These are phyloP conservation scores for Opisthograptis luteolata DNA, from an alignment of 2,888 invertebrate species.

Conservation along the genomic window DNA sequence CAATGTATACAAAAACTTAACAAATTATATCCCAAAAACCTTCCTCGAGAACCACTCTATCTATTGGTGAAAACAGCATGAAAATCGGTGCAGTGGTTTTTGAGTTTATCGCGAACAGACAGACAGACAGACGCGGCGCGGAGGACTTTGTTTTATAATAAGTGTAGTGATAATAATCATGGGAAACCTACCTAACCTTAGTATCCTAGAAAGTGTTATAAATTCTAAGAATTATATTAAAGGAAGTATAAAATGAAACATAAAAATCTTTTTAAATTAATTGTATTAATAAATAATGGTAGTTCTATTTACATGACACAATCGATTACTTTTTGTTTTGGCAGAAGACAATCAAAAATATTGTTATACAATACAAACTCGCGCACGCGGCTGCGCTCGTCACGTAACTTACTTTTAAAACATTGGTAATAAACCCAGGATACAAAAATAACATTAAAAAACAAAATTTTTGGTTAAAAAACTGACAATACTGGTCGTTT, in stretches of 20 bases:
- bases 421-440: conserved; percentile 68
- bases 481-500: conserved; percentile 79
- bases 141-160: too few species aligned
- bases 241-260: conserved; percentile 58
- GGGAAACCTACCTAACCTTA: too few species aligned
- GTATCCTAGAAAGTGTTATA: too few species aligned
- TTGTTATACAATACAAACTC: conserved; percentile 73
- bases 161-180: too few species aligned
- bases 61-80: too few species aligned
- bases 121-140: too few species aligned
- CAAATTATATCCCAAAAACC: too few species aligned
- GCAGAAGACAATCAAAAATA: conserved; percentile 83
- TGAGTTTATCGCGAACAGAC: too few species aligned
- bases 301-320: conserved; percentile 85
- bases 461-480: conserved; percentile 73
- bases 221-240: too few species aligned
- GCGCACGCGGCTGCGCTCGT: conserved; percentile 38
- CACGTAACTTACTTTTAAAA: conserved; percentile 47
- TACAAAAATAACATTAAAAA: conserved; percentile 51
- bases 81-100: too few species aligned
- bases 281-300: conserved; percentile 85
- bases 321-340: conserved; percentile 83
- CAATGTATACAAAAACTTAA: too few species aligned
- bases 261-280: conserved; percentile 72
- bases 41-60: too few species aligned